Percentiles rank a stretch among this genome's conserved stretches.
Evolutionary conservation across 2,888 invertebrate genomes (phyloP).

Genomic region (Cheilosia variabilis): DNA sequence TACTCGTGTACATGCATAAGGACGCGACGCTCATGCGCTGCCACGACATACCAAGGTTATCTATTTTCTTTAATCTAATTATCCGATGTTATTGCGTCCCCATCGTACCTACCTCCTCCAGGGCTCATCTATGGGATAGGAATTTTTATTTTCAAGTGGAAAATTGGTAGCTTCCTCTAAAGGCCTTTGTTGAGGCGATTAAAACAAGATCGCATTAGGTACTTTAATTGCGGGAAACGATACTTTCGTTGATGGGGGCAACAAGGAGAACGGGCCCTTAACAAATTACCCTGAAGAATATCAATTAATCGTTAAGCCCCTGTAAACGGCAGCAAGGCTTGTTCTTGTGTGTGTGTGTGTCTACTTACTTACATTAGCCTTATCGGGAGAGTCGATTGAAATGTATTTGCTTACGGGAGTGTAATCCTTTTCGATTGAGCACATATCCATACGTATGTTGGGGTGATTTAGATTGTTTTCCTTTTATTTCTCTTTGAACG

Average conservation of each 20-base stretch:
- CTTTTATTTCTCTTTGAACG: constrained; percentile 12
- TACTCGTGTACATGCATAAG: background rate
- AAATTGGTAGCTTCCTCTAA: constrained; percentile 45
- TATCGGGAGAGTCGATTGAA: constrained; percentile 52
- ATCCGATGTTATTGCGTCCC: constrained; percentile 46
- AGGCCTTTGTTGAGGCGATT: constrained; percentile 63
- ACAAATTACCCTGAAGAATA: constrained; percentile 73
- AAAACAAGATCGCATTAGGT: constrained; percentile 60
- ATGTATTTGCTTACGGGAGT: constrained; percentile 43
- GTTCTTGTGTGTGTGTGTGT: constrained; percentile 21
- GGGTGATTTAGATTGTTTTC: constrained; percentile 13
- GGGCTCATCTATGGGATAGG: constrained; percentile 28
- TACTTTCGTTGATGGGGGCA: constrained; percentile 2
- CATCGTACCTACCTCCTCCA: background rate
- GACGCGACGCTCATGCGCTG: background rate
- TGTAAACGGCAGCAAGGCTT: constrained; percentile 23
- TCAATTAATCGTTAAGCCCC: constrained; percentile 69
- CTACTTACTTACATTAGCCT: constrained; percentile 54
- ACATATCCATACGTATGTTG: background rate
- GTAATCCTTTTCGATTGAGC: constrained; percentile 54
- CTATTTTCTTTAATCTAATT: constrained; percentile 65
- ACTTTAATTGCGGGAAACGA: constrained; percentile 17
- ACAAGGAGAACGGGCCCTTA: constrained; percentile 20
- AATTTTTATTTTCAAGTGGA: constrained; percentile 58
- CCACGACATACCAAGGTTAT: constrained; percentile 38